Evolutionary conservation across 2,797 vertebrate species (phyloP).

Genomic region (Rhyacichthys aspro): DNA sequence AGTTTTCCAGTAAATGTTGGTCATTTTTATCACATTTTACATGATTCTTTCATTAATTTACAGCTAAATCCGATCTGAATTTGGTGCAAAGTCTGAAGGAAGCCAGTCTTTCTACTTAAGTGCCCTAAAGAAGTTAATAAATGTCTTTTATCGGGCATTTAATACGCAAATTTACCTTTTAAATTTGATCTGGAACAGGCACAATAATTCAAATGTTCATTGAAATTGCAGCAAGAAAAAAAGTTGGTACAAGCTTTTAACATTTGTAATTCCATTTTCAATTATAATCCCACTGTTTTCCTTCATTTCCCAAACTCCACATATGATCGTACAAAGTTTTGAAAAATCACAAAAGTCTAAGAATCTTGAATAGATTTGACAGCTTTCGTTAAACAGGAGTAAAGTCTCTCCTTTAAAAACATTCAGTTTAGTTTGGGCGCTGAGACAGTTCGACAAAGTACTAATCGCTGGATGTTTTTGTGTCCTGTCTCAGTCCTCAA

Average conservation of each 20-base stretch:
- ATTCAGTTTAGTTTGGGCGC: constrained; percentile 26
- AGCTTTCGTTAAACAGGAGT: background rate
- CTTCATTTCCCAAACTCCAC: background rate
- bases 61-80: too few species aligned
- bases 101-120: too few species aligned
- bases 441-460: constrained; percentile 12
- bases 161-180: too few species aligned
- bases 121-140: too few species aligned
- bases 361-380: constrained; percentile 1
- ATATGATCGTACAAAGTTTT: constrained; percentile 26
- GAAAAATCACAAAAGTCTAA: constrained; percentile 10
- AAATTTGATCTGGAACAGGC: too few species aligned
- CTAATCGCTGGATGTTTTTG: background rate
- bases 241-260: background rate
- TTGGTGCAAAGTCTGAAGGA: too few species aligned
- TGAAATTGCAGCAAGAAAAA: background rate
- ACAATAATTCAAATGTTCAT: too few species aligned
- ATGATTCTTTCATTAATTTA: too few species aligned
- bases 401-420: constrained; percentile 21
- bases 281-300: background rate
- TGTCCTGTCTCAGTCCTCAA: constrained; percentile 4
- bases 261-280: constrained; percentile 17
- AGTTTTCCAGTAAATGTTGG: too few species aligned
- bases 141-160: too few species aligned
- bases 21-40: too few species aligned